Evolutionary conservation across 2,113 vertebrate genomes (phyloP).

Genomic region (Platycercus adscitus): DNA sequence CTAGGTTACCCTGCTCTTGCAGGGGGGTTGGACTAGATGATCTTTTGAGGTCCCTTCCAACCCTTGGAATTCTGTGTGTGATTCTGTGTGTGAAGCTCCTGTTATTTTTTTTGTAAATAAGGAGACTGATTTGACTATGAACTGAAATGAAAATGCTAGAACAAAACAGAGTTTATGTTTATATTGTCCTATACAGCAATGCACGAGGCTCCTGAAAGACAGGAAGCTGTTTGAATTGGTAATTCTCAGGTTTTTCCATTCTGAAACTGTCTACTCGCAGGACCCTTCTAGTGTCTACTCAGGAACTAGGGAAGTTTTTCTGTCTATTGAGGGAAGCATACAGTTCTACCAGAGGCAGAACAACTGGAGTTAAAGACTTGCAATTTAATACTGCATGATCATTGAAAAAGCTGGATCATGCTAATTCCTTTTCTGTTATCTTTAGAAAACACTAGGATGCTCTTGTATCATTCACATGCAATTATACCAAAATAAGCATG

Average conservation of each 20-base stretch:
- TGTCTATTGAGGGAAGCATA: background rate
- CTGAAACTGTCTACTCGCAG: background rate
- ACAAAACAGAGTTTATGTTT: background rate
- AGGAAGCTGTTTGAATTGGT: conserved; percentile 30
- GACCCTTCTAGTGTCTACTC: background rate
- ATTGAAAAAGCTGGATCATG: background rate
- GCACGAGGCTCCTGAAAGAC: background rate
- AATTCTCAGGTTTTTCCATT: conserved; percentile 1
- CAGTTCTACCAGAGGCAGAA: background rate
- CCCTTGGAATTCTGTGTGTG: too few relatives aligned
- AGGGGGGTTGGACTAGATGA: too few relatives aligned
- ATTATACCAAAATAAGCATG: background rate
- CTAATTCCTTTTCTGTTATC: background rate
- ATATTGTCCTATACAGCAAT: background rate
- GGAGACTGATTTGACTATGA: background rate
- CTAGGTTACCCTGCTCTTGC: too few relatives aligned
- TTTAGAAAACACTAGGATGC: background rate
- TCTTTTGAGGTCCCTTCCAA: too few relatives aligned
- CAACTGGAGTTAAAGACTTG: background rate
- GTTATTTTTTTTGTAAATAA: background rate
- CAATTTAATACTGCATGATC: background rate
- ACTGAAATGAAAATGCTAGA: background rate
- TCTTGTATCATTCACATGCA: background rate
- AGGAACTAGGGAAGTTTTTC: conserved; percentile 4
- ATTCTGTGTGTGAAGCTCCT: background rate